phyloP scores from a whole-genome alignment of 2,888 invertebrate species.

The Perizoma flavofasciatum region DNA sequence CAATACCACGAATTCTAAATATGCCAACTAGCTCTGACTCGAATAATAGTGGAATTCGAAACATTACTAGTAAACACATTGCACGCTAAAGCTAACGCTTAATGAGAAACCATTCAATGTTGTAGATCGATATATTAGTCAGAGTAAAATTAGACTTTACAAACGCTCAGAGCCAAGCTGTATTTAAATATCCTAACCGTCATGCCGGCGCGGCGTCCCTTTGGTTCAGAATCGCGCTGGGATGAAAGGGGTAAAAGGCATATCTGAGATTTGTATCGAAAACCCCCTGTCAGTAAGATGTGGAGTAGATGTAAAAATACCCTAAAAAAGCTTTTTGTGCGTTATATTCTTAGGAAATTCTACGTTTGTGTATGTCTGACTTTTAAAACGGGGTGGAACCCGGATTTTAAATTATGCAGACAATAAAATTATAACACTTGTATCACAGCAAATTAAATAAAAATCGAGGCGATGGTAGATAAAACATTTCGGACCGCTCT shows the following conservation, averaged over 20 bases:
- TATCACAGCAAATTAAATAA: too few species aligned
- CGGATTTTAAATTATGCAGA: too few species aligned
- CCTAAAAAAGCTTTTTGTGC: slow-evolving; percentile 25
- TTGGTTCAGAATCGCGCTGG: slow-evolving; percentile 49
- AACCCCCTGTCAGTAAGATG: slow-evolving; percentile 62
- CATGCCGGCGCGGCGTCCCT: slow-evolving; percentile 52
- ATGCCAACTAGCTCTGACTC: too few species aligned
- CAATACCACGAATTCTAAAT: too few species aligned
- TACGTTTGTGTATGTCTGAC: too few species aligned
- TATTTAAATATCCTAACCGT: slow-evolving; percentile 41
- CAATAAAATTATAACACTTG: too few species aligned
- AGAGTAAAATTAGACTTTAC: slow-evolving; percentile 11
- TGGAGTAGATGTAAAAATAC: slow-evolving; percentile 45
- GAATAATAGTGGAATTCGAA: too few species aligned
- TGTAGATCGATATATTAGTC: neutral
- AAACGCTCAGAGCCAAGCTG: slow-evolving; percentile 5
- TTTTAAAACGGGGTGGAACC: too few species aligned
- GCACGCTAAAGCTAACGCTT: neutral
- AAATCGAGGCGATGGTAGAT: too few species aligned
- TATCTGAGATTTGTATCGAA: slow-evolving; percentile 62
- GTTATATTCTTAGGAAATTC: slow-evolving; percentile 10
- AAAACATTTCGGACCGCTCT: too few species aligned
- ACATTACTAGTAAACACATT: neutral
- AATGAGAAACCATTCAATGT: too few species aligned
- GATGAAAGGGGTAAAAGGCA: slow-evolving; percentile 49